These are phyloP conservation scores for Stenchaetothrips biformis DNA, from an alignment of 2,888 invertebrate species.

Conservation along the genomic window DNA sequence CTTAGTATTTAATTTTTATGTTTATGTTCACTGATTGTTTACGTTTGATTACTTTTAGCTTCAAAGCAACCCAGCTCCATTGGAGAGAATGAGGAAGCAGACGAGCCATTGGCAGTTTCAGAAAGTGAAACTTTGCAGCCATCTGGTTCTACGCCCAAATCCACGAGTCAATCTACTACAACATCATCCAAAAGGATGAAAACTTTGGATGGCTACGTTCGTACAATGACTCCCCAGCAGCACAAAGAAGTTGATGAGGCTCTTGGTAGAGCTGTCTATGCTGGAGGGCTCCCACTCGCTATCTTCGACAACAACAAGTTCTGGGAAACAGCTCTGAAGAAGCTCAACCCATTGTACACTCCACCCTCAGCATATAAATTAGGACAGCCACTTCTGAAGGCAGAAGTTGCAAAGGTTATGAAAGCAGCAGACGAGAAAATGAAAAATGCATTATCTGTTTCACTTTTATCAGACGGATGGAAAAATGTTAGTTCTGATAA, in stretches of 20 bases:
- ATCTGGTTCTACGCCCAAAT: neutral
- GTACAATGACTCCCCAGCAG: neutral
- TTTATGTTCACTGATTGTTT: neutral
- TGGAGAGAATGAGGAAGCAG: neutral
- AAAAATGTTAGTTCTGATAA: neutral
- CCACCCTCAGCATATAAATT: neutral
- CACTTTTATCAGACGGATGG: neutral
- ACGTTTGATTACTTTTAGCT: neutral
- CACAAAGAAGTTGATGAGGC: neutral
- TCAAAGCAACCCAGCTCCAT: neutral
- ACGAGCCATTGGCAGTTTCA: slow-evolving; percentile 1
- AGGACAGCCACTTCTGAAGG: neutral
- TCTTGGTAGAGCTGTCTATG: slow-evolving; percentile 3
- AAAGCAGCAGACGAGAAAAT: neutral
- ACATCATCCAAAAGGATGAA: neutral
- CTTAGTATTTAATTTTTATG: neutral
- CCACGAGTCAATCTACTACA: neutral
- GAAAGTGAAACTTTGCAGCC: neutral
- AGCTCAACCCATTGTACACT: neutral
- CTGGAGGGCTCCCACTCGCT: neutral
- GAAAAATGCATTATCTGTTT: neutral
- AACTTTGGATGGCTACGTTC: neutral
- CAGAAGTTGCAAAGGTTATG: neutral
- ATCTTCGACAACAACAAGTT: neutral
- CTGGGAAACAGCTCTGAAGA: neutral